phyloP scores from a whole-genome alignment of 1,140 invertebrate genomes.

The Heliconius himera region DNA sequence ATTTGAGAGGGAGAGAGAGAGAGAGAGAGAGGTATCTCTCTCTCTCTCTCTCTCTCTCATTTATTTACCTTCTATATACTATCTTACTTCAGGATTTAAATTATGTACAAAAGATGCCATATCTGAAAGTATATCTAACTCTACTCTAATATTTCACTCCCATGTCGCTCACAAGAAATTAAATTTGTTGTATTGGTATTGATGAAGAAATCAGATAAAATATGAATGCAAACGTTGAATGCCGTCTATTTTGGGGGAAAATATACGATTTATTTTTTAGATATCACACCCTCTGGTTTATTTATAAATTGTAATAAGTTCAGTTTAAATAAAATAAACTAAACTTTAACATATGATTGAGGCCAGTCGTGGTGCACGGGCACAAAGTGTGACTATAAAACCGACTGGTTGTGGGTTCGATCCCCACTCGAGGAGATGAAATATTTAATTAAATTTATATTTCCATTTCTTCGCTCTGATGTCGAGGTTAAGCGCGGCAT shows the following conservation, averaged over 20 bases:
- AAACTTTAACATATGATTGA: neutral
- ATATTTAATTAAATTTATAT: too few species aligned
- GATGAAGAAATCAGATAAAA: constrained; percentile 12
- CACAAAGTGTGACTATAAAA: too few species aligned
- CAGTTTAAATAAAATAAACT: neutral
- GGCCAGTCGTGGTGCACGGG: too few species aligned
- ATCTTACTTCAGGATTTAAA: too few species aligned
- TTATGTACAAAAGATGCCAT: neutral
- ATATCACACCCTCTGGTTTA: neutral
- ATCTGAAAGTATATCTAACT: neutral
- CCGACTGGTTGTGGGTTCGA: too few species aligned
- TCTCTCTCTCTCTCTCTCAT: too few species aligned
- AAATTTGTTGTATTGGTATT: constrained; percentile 14
- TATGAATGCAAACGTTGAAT: neutral
- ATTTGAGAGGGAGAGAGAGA: too few species aligned
- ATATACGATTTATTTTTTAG: constrained; percentile 1
- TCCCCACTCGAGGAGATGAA: too few species aligned
- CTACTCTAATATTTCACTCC: neutral
- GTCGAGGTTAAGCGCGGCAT: too few species aligned
- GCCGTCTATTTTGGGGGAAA: neutral
- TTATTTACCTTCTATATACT: too few species aligned
- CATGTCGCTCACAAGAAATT: constrained; percentile 5
- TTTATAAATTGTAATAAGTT: neutral
- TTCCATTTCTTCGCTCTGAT: too few species aligned
- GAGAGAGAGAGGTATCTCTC: too few species aligned